A percentile compares a stretch with the other conserved stretches of the same genome.
phyloP scores from a whole-genome alignment of 92 coral and sea anemone genomes.

The Parazoanthus atlanticus region DNA sequence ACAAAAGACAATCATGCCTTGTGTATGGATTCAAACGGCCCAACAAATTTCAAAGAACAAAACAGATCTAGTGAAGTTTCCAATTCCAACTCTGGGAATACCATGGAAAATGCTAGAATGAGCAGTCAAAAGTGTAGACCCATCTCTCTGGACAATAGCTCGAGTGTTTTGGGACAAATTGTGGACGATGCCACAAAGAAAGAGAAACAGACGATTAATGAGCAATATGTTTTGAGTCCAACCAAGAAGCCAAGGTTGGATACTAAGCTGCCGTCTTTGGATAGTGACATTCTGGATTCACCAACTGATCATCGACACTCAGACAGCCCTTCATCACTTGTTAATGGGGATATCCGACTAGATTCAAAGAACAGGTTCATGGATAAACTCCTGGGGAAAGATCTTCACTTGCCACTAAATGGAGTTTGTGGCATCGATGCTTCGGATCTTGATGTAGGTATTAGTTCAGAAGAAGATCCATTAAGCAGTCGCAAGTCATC shows the following conservation, averaged over 20 bases:
- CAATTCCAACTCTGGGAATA: conserved; percentile 4
- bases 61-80: conserved; percentile 5
- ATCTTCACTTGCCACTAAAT: conserved; percentile 81
- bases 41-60: conserved; percentile 29
- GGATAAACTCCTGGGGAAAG: conserved; percentile 85
- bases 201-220: conserved; percentile 20
- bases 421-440: conserved; percentile 88
- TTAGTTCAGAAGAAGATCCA: conserved; percentile 82
- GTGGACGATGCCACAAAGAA: conserved; percentile 7
- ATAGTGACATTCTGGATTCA: conserved; percentile 58
- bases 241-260: conserved; percentile 72
- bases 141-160: conserved; percentile 1
- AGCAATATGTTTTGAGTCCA: conserved; percentile 42
- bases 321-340: conserved; percentile 71
- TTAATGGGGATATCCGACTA: conserved; percentile 78
- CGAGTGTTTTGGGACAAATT: conserved; percentile 18
- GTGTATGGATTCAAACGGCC: conserved; percentile 14
- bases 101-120: conserved; percentile 5
- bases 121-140: conserved; percentile 3
- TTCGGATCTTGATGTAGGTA: conserved; percentile 73
- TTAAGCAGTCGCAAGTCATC: conserved; percentile 80
- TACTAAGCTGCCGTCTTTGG: conserved; percentile 46
- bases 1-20: conserved; percentile 25
- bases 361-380: conserved; percentile 79
- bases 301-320: conserved; percentile 59